Evolutionary conservation across 2,797 vertebrate genomes (phyloP), one percentile per base, ranked within the genome.

Genomic region (Uromys caudimaculatus): DNA sequence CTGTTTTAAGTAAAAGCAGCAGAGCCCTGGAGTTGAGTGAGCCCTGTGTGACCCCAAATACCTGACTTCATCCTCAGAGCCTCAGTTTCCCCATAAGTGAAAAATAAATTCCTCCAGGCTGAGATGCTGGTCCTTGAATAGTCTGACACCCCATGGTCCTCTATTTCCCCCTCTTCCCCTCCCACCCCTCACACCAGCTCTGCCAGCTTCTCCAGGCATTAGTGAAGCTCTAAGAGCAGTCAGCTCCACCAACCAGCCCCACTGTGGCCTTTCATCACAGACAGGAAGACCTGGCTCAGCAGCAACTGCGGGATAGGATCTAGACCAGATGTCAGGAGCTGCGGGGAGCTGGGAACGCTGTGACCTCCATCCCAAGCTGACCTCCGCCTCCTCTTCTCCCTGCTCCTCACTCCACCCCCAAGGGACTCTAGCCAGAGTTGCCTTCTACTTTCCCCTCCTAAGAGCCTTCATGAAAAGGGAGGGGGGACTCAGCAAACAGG

Each of bases 271-370:
- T 98, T 98, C 96, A 97, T 98, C 97, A 94, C 92, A 98, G 62
- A 97, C 97, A 95, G 99, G 99, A 99, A 99, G 98, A 98, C 98
- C 97, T 90, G 90, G 98, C 96, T 95, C 75, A 82, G 94, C 38
- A 90, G 58, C 56, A 79, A 35, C 69, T 23, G 0, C 60, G 4
- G 89, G 77, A 76, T 11, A 83, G 96, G 98, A 99, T 98, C 95
- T 97, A 97, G 98, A 99, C 97, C 99, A 99, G 99, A 99, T 99
- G 99, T 98, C 96, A 7, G 89, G 54, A 91, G 82, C 89, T 35
- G n/a, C 12, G 17, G 93, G 93, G 75, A 77, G 99, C 98, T 99
- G 99, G 99, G 99, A 99, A 99, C 98, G 97, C 89, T 14, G 98
- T 90, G 98, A 99, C 99, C 99, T 98, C 96, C 77, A 0, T 21